Evolutionary conservation across 2,113 vertebrate genomes (phyloP), one percentile per base, ranked within the genome.

Genomic region (Ochotona princeps): DNA sequence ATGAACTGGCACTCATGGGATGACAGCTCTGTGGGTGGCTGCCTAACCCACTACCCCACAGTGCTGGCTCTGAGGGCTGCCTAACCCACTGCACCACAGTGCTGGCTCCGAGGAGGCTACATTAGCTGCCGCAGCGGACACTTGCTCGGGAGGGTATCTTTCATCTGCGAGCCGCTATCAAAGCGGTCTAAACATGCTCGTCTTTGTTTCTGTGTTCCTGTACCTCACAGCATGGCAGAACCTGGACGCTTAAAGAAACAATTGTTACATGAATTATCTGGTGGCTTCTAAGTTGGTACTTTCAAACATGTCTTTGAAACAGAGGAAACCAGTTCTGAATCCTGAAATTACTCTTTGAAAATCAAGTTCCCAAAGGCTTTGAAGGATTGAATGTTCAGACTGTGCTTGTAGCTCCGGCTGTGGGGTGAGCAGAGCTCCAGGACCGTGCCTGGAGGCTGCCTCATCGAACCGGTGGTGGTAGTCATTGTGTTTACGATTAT

Each of bases 291-390:
- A 69, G 10, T 6, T 80, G 14, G 11, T 89, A 89, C 44, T 91
- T 51, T 89, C 60, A 87, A 94, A 61, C 4, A 54, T 83, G 73
- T 80, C 65, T 32, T 75, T 81, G 89, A 82, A 80, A 66, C 89
- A 9, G 11, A 91, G 21, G 30, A 65, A 87, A 96, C 91, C 21
- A 82, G 61, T 72, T 93, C 92, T 92, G 91, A 51, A 87, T 89
- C 61, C 28, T 83, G 35, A 85, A 90, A 70, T 85, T 88, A 10
- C 54, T 49, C 66, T 97, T 93, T 75, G 51, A 79, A 93, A 94
- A 85, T 26, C 51, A 83, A 54, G 67, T 95, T 90, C 51, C 73
- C 60, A 66, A 89, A 75, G 35, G 15, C 32, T 85, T 73, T 89
- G 75, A 94, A 83, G 25, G 66, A 51, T 7, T 70, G 49, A 67